Base-by-base conservation (phyloP, 1,140 invertebrate genomes). In the Aradophagus sp. region DNA sequence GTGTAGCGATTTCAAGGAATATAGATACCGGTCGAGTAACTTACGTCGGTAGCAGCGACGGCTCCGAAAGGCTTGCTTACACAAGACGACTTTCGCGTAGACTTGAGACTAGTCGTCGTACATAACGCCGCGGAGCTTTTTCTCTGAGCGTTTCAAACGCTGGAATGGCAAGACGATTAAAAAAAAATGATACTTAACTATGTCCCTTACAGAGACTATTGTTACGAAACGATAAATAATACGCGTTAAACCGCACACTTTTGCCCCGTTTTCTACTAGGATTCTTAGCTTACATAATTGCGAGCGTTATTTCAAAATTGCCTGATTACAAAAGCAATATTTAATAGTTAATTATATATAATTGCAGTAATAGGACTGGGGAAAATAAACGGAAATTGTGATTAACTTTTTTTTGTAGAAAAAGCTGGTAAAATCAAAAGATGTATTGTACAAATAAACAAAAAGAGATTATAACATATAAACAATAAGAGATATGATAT, bases 221-320 rank as follows among this genome's bases (percentile, higher is more conserved):
- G 63, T 72, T 76, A 56, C 63, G 67, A 77, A 66, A 71, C 71
- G 62, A 69, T 76, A 76, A 74, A 76, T 74, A 73, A 75, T 65
- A 53, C 55, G 69, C 52, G 55, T 47, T 16, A 50, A 42, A 38
- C 3, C 16, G 23, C 31, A 34, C 36, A 39, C 34, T 45, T 27
- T 20, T 20, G 23, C 36, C 8, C 15, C 10, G 26, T n/a, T n/a
- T n/a, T n/a, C n/a, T n/a, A n/a, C n/a, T n/a, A n/a, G n/a, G n/a
- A n/a, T n/a, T n/a, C n/a, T n/a, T n/a, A 14, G 19, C 47, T 47
- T 45, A 31, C 31, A 5, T 29, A 50, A 62, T 52, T 42, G 31
- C 35, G 19, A 34, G 12, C 14, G 42, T 15, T 13, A 14, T 27
- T 42, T 42, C 29, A 34, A 52, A 62, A 52, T 35, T 52, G 31